Percentiles rank a stretch among this genome's conserved stretches.
These are phyloP conservation scores for Agonopterix subpropinquella DNA, from an alignment of 2,888 invertebrate species.

Conservation along the genomic window DNA sequence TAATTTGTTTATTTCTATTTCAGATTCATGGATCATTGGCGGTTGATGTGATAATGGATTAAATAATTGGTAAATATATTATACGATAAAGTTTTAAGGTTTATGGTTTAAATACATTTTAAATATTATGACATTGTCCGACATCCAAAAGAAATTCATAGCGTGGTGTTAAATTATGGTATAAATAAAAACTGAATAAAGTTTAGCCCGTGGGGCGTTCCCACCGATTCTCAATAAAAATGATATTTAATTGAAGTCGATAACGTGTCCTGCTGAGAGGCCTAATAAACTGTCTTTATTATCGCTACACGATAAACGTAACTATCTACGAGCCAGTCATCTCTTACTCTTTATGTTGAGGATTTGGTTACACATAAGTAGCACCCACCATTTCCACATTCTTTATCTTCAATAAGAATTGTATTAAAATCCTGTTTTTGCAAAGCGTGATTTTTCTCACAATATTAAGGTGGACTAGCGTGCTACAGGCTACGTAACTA, in stretches of 20 bases:
- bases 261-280: constrained; percentile 62
- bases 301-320: constrained; percentile 56
- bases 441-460: no score
- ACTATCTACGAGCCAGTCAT: constrained; percentile 30
- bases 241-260: constrained; percentile 72
- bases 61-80: constrained; percentile 37
- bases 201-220: constrained; percentile 52
- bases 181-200: constrained; percentile 36
- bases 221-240: constrained; percentile 67
- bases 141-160: constrained; percentile 28
- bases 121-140: constrained; percentile 26
- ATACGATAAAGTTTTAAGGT: constrained; percentile 6
- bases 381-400: neutral
- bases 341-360: constrained; percentile 22
- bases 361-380: constrained; percentile 21
- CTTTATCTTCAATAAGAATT: no score
- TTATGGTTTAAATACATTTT: neutral
- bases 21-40: constrained; percentile 46
- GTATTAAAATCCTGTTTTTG: no score
- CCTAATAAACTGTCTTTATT: constrained; percentile 71
- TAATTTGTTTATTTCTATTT: constrained; percentile 34
- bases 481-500: no score
- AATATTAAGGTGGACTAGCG: no score
- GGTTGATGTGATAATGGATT: constrained; percentile 35
- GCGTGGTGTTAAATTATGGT: constrained; percentile 35